Evolutionary conservation across 2,797 vertebrate genomes (phyloP).

Genomic region (Acanthurus tractus): DNA sequence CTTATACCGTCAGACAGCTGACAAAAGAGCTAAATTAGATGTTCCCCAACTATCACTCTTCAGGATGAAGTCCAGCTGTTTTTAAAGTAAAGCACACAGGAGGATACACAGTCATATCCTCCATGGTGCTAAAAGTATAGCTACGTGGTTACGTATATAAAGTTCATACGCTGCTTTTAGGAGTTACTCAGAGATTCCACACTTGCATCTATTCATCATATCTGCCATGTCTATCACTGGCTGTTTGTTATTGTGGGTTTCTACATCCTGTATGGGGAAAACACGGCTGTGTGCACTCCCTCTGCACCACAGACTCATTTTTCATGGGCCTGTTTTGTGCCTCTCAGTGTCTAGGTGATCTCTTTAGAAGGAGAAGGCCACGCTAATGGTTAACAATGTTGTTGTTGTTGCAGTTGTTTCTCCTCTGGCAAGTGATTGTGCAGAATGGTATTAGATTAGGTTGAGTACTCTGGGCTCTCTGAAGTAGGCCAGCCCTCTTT

Average conservation of each 20-base stretch:
- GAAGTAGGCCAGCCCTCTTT: slow-evolving; percentile 54
- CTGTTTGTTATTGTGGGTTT: slow-evolving; percentile 70
- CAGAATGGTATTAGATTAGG: slow-evolving; percentile 26
- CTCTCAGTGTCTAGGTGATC: slow-evolving; percentile 35
- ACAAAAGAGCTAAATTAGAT: slow-evolving; percentile 36
- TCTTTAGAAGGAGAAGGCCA: slow-evolving; percentile 8
- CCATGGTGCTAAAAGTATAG: slow-evolving; percentile 18
- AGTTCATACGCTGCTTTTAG: slow-evolving; percentile 47
- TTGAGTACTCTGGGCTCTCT: slow-evolving; percentile 33
- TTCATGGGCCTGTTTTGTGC: slow-evolving; percentile 61
- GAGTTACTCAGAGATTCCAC: slow-evolving; percentile 38
- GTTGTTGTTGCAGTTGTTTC: slow-evolving; percentile 17
- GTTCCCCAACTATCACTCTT: slow-evolving; percentile 23
- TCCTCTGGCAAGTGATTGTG: slow-evolving; percentile 33
- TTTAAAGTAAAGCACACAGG: neutral
- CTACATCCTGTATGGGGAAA: slow-evolving; percentile 45
- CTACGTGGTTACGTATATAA: slow-evolving; percentile 52
- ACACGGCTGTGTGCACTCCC: slow-evolving; percentile 34
- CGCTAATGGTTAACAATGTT: slow-evolving; percentile 26
- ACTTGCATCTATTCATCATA: slow-evolving; percentile 72
- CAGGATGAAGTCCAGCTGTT: slow-evolving; percentile 29
- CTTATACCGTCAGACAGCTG: slow-evolving; percentile 17
- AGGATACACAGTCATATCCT: neutral
- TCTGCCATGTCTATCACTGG: slow-evolving; percentile 49
- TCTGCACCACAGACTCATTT: slow-evolving; percentile 57